These are phyloP conservation scores for Melierax canorus DNA, from an alignment of 2,113 vertebrate genomes.

Conservation along the genomic window DNA sequence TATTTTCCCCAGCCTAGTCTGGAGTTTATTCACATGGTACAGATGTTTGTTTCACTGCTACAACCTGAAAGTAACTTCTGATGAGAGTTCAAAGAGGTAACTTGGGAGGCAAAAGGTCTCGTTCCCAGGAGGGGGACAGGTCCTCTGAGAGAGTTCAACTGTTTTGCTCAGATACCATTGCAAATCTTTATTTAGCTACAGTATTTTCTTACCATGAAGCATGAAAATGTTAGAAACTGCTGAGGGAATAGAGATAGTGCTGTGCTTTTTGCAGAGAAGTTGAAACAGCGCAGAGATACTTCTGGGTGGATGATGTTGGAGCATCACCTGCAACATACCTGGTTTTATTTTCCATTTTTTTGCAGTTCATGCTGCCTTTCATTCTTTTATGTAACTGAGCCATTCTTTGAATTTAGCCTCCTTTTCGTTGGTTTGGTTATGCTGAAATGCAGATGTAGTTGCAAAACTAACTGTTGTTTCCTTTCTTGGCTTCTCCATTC, in stretches of 20 bases:
- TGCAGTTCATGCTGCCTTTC: neutral
- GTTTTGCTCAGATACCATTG: neutral
- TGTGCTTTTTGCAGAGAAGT: neutral
- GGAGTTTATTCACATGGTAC: neutral
- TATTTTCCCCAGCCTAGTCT: neutral
- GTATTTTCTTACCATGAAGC: neutral
- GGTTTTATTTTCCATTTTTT: neutral
- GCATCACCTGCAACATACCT: neutral
- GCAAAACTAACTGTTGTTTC: conserved; percentile 1
- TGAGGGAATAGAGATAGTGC: neutral
- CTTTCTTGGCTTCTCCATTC: neutral
- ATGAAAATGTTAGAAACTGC: neutral
- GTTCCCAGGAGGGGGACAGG: neutral
- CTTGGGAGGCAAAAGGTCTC: neutral
- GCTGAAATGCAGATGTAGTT: neutral
- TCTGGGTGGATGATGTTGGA: neutral
- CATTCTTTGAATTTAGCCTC: neutral
- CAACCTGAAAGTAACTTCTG: neutral
- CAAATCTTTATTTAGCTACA: neutral
- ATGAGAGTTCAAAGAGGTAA: neutral
- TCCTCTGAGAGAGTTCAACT: neutral
- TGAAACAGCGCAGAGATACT: neutral
- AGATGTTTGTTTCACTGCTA: neutral
- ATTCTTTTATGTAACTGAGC: neutral
- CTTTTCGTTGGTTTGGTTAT: neutral